These are phyloP conservation scores for Pseudorhombus dupliciocellatus DNA, from an alignment of 2,113 vertebrate species.

Conservation along the genomic window DNA sequence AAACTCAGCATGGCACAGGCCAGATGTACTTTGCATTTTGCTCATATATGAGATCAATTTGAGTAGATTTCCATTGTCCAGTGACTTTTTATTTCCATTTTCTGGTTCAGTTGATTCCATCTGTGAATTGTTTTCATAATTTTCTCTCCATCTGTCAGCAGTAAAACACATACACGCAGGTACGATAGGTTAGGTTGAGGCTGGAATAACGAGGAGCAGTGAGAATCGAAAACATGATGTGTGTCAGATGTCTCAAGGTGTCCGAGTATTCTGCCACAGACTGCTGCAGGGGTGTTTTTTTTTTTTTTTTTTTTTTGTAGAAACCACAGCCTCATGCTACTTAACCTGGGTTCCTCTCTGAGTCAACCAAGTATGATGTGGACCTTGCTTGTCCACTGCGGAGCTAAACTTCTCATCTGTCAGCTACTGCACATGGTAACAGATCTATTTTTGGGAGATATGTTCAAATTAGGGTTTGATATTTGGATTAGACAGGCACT, in stretches of 20 bases:
- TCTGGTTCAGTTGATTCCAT: conserved; percentile 20
- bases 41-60: conserved; percentile 20
- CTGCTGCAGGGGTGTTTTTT: conserved; percentile 3
- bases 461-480: too few species aligned
- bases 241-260: conserved; percentile 24
- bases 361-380: conserved; percentile 19
- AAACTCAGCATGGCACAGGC: conserved; percentile 5
- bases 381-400: background rate
- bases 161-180: conserved; percentile 20
- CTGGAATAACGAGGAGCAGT: conserved; percentile 49
- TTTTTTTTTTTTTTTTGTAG: background rate
- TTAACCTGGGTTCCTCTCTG: conserved; percentile 7
- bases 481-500: too few species aligned
- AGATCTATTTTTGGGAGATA: background rate
- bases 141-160: conserved; percentile 26
- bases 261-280: conserved; percentile 12
- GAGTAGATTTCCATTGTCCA: background rate
- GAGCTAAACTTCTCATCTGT: background rate
- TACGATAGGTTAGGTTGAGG: conserved; percentile 32
- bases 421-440: background rate
- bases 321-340: background rate
- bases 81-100: background rate
- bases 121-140: conserved; percentile 33
- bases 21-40: background rate
- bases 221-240: conserved; percentile 37